phyloP scores from a whole-genome alignment of 2,888 invertebrate genomes.

The Herminia tarsipennalis region DNA sequence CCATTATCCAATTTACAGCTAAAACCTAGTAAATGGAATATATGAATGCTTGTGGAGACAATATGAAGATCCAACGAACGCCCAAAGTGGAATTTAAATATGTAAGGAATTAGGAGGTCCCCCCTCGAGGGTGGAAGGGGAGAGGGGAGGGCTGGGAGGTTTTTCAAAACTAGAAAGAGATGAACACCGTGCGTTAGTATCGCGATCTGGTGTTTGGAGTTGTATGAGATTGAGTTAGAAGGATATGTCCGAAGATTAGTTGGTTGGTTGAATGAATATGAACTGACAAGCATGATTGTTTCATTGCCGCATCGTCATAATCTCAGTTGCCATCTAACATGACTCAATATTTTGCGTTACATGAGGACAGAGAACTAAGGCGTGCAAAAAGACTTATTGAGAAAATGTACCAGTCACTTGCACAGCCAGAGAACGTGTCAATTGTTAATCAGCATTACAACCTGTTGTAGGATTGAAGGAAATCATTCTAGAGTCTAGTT shows the following conservation, averaged over 20 bases:
- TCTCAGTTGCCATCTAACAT: too few species aligned
- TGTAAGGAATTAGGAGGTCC: constrained; percentile 83
- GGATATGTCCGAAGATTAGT: constrained; percentile 59
- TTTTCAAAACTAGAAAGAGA: constrained; percentile 86
- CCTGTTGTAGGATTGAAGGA: too few species aligned
- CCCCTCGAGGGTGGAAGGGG: constrained; percentile 32
- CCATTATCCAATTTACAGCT: constrained; percentile 41
- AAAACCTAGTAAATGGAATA: constrained; percentile 54
- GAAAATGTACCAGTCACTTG: too few species aligned
- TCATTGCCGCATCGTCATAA: too few species aligned
- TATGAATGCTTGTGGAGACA: constrained; percentile 76
- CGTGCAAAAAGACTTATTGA: too few species aligned
- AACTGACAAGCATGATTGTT: too few species aligned
- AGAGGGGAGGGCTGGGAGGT: constrained; percentile 54
- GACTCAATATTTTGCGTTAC: too few species aligned
- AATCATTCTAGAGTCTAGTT: too few species aligned
- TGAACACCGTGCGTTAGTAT: constrained; percentile 82
- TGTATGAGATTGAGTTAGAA: constrained; percentile 46
- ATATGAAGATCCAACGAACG: constrained; percentile 77
- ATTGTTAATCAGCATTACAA: too few species aligned
- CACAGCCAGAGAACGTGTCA: too few species aligned
- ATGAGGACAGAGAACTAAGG: too few species aligned
- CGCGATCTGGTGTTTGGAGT: constrained; percentile 68
- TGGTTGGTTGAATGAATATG: background rate
- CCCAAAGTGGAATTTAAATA: constrained; percentile 85